Evolutionary conservation across 2,113 vertebrate species (phyloP), one percentile per base, ranked within the genome.

Genomic region (Sminthopsis crassicaudata): DNA sequence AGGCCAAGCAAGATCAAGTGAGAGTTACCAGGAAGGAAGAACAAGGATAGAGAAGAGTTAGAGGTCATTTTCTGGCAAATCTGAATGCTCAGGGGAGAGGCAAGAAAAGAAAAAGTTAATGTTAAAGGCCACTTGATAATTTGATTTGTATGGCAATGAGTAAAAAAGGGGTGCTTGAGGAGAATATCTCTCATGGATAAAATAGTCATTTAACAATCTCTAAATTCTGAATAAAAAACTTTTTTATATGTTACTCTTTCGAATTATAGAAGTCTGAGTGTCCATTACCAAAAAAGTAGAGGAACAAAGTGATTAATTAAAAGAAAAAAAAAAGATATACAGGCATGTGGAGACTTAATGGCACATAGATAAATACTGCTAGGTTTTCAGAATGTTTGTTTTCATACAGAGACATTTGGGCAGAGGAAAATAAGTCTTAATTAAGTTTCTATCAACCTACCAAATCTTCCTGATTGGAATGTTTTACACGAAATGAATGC

Each of bases 341-440:
- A 50, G 54, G 27, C 16, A 91, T 1, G 0, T 90, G 53, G 93
- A 96, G 92, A 76, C 90, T 52, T 93, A 92, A 92, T 57, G 54
- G 88, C 42, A 46, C 48, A 53, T 57, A 67, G 91, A 96, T 95
- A 54, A 90, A 94, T 96, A 95, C 90, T 25, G 67, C 6, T 12
- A 90, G 26, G n/a, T 76, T 89, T 96, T 94, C 60, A 91, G 90
- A 95, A 52, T 89, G 88, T 67, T 94, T 9, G 46, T 97, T 88
- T 96, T 96, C 90, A 94, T 94, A 52, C 60, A 95, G 36, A 89
- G 11, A 3, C 60, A 91, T 91, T 95, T 94, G 30, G 16, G 94
- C 90, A 84, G 95, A 90, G 89, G 30, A 91, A 95, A 97, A 93
- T 76, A 46, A 46, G 90, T 95, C 92, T 94, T 95, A 96, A 96